Conservation (phyloP, 2,113 vertebrate genomes). For the Vulpes vulpes region DNA sequence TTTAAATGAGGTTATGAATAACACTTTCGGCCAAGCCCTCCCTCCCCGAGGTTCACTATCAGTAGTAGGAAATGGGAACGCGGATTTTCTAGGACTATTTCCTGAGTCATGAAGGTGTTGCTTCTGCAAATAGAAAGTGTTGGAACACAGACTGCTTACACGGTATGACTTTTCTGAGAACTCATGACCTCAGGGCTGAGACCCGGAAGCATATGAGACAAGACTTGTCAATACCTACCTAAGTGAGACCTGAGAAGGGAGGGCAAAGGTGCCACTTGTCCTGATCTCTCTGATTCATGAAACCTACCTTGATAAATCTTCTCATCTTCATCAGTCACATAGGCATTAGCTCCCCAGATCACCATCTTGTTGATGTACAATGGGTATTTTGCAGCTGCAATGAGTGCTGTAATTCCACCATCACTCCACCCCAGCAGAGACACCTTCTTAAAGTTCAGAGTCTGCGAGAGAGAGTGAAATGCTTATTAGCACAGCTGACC, state of each 20-base stretch:
- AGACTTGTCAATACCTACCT: neutral
- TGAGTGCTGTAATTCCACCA: conserved; percentile 94
- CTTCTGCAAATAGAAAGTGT: conserved; percentile 34
- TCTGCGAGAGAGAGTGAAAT: conserved; percentile 82
- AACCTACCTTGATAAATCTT: conserved; percentile 91
- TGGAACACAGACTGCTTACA: neutral
- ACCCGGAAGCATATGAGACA: neutral
- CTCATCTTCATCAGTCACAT: conserved; percentile 91
- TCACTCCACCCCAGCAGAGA: conserved; percentile 97
- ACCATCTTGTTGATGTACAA: conserved; percentile 90
- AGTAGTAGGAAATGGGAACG: neutral
- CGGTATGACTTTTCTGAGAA: neutral
- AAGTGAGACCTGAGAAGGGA: neutral
- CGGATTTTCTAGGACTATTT: neutral
- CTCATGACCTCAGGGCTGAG: neutral
- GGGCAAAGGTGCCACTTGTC: neutral
- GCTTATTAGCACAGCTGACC: neutral
- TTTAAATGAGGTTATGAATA: neutral
- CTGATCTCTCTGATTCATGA: accelerated
- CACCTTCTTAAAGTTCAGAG: conserved; percentile 90
- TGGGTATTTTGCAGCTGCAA: conserved; percentile 91
- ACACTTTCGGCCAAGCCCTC: neutral
- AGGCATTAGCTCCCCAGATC: conserved; percentile 94
- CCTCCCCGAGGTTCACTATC: neutral
- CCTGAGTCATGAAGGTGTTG: neutral